Evolutionary conservation across 2,888 invertebrate species (phyloP).

Genomic region (Cotesia congregata): DNA sequence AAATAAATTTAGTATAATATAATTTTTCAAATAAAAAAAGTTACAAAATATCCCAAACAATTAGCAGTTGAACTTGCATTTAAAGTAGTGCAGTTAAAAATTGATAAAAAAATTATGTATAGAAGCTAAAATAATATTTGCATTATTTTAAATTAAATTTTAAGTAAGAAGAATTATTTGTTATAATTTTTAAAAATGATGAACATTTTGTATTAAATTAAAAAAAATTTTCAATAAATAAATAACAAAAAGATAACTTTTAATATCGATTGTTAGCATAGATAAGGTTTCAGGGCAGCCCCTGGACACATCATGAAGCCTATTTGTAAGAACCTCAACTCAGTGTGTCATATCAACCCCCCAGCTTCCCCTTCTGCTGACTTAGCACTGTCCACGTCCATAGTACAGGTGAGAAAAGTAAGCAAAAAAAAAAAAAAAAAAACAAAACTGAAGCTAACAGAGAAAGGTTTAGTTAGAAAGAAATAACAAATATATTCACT

Average conservation of each 20-base stretch:
- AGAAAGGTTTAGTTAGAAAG: constrained; percentile 46
- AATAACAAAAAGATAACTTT: constrained; percentile 6
- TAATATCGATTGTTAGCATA: constrained; percentile 20
- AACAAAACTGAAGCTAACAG: constrained; percentile 6
- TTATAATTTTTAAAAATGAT: no score
- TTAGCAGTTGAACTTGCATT: no score
- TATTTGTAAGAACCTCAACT: constrained; percentile 62
- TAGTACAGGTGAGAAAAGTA: constrained; percentile 6
- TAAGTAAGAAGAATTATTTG: no score
- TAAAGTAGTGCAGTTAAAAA: no score
- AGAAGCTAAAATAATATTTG: no score
- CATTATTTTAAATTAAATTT: no score
- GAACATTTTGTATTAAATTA: not conserved
- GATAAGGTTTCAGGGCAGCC: constrained; percentile 28
- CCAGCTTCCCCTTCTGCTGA: constrained; percentile 41
- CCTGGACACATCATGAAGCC: constrained; percentile 28
- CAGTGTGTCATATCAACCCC: constrained; percentile 63
- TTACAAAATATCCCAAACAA: no score
- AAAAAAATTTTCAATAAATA: not conserved
- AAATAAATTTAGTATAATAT: no score
- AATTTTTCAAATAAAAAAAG: no score
- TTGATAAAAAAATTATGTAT: no score
- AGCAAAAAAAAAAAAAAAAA: not conserved
- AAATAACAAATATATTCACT: constrained; percentile 10
- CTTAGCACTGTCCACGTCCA: not conserved